Base-by-base conservation (phyloP, 2,888 invertebrate species). In the Brachypalpus laphriformis region DNA sequence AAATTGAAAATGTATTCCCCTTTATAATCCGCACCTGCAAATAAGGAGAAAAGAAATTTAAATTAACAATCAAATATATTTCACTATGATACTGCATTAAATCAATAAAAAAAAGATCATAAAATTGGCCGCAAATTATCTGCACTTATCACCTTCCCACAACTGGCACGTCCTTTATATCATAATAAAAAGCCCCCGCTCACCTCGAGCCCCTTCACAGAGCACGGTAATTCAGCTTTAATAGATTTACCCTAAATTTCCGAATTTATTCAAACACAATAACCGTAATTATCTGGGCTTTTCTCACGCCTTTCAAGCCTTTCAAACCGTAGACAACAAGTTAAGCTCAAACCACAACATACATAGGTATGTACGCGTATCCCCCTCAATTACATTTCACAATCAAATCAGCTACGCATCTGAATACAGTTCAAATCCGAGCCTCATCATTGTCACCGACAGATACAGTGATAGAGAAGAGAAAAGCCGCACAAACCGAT, bases 221-320 rank as follows among this genome's bases (percentile, higher is more conserved):
- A 63, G 34, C 47, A 72, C 71, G 40, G 72, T 72, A 66, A 66
- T 78, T 66, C 11, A 47, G 20, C 28, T 82, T 72, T 82, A 82
- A 78, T 78, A 25, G 78, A 68, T 72, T 82, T 82, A 78, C 37
- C 78, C 82, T 61, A 82, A 51, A 72, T 82, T 82, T 71, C 9
- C 51, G 59, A 51, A 45, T 42, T 45, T 18, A 65, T 82, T 68
- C 47, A 72, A 54, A 47, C 40, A 68, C 49, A 82, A 72, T 54
- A 82, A 82, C 59, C 22, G 57, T 49, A 83, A 78, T 78, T 68
- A 78, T 25, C 40, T 42, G 70, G 18, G 59, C 25, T 56, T 77
- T 74, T 78, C 82, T 63, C 78, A 74, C 74, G 63, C 72, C 72
- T 63, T 56, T 25, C 20, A 20, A n/a, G 8, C 28, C 65, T 18